Percentiles rank a stretch among this genome's conserved stretches.
Evolutionary conservation across 2,888 invertebrate genomes (phyloP).

Genomic region (Slavum lentiscoides): DNA sequence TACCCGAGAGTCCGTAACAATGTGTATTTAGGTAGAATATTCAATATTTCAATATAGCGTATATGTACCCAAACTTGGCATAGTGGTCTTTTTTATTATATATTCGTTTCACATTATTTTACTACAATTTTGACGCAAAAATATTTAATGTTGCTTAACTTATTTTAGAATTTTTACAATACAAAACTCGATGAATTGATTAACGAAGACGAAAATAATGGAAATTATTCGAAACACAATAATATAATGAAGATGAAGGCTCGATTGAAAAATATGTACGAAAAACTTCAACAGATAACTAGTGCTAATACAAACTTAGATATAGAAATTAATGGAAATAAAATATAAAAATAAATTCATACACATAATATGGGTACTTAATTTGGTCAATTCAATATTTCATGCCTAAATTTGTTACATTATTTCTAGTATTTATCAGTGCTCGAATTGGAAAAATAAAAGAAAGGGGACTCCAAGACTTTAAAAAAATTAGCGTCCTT

Average conservation of each 20-base stretch:
- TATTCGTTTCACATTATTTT: background rate
- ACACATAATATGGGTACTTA: no score
- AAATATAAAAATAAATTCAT: background rate
- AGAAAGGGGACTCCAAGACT: no score
- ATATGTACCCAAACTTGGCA: no score
- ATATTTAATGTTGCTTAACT: background rate
- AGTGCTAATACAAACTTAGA: background rate
- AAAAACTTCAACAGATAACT: conserved; percentile 16
- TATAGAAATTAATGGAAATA: conserved; percentile 22
- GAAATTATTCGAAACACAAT: background rate
- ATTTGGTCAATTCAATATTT: no score
- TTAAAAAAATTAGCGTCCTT: no score
- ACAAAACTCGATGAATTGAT: conserved; percentile 7
- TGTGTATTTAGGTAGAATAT: background rate
- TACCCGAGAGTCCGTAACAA: no score
- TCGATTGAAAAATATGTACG: conserved; percentile 1
- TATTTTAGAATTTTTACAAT: conserved; percentile 18
- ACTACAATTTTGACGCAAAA: background rate
- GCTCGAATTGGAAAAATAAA: no score
- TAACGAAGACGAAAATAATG: background rate
- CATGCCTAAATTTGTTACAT: no score
- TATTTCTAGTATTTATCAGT: no score
- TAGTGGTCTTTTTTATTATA: background rate
- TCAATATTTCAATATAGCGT: background rate
- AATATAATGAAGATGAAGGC: background rate